phyloP scores from a whole-genome alignment of 1,140 invertebrate species.

The Diachasma alloeum region DNA sequence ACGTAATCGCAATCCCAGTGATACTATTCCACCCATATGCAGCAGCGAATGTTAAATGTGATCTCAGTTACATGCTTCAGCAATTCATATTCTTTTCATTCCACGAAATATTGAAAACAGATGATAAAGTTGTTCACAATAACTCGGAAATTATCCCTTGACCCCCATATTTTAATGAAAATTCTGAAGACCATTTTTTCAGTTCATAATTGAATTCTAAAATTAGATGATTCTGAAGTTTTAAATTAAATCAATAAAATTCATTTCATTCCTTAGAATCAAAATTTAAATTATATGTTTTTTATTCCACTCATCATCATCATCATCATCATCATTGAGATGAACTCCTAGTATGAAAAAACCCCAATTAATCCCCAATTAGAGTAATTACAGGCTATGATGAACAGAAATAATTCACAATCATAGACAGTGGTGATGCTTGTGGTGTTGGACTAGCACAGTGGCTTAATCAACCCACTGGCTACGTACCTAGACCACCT shows the following conservation, averaged over 20 bases:
- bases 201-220: too few species aligned
- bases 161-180: too few species aligned
- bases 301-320: too few species aligned
- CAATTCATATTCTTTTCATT: not conserved
- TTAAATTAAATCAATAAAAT: too few species aligned
- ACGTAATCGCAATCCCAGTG: not conserved
- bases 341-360: too few species aligned
- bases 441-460: conserved; percentile 19
- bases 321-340: too few species aligned
- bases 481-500: conserved; percentile 35
- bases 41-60: not conserved
- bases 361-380: not conserved
- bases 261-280: too few species aligned
- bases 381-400: not conserved
- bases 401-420: not conserved
- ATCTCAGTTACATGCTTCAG: not conserved
- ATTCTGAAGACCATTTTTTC: too few species aligned
- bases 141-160: too few species aligned
- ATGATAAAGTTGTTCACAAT: not conserved
- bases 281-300: too few species aligned
- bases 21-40: not conserved
- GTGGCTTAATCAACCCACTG: conserved; percentile 42
- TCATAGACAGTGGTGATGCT: not conserved
- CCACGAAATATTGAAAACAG: not conserved
- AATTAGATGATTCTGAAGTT: too few species aligned